These are phyloP conservation scores for Nephila pilipes DNA, from an alignment of 1,140 invertebrate species.

Conservation along the genomic window DNA sequence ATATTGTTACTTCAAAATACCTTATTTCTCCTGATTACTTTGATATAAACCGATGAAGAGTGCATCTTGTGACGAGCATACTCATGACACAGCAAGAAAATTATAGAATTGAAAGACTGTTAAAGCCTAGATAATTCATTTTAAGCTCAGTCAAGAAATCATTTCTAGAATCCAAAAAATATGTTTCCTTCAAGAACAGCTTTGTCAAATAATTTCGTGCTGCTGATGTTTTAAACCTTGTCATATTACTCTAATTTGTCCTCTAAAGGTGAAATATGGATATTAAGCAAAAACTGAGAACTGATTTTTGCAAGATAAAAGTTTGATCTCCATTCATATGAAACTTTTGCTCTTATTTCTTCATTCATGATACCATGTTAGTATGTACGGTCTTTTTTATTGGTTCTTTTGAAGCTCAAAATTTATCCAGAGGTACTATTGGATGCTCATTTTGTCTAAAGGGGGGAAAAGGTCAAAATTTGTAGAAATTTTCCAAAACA, in stretches of 20 bases:
- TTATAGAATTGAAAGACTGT: conserved; percentile 50
- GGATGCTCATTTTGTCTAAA: conserved; percentile 2
- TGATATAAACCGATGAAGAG: conserved; percentile 41
- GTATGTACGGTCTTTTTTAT: conserved; percentile 37
- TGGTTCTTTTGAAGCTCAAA: background rate
- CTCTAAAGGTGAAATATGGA: conserved; percentile 64
- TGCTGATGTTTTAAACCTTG: conserved; percentile 34
- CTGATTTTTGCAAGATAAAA: conserved; percentile 27
- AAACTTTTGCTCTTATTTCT: conserved; percentile 17
- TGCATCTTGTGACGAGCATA: conserved; percentile 43
- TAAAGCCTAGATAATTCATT: conserved; percentile 61
- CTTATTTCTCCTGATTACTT: conserved; percentile 52
- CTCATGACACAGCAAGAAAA: conserved; percentile 63
- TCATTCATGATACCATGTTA: conserved; percentile 9
- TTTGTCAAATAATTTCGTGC: conserved; percentile 26
- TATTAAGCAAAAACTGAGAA: conserved; percentile 60
- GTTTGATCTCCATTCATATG: background rate
- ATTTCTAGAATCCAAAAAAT: conserved; percentile 59
- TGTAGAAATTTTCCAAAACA: conserved; percentile 55
- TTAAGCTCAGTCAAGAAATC: conserved; percentile 50
- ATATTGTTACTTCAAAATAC: conserved; percentile 59
- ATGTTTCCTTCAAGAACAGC: conserved; percentile 58
- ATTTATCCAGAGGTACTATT: background rate
- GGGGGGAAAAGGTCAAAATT: background rate
- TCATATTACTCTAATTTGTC: conserved; percentile 71